Percentiles rank a stretch among this genome's conserved stretches.
These are phyloP conservation scores for Cylloceria caligata DNA, from an alignment of 2,888 invertebrate species.

Conservation along the genomic window DNA sequence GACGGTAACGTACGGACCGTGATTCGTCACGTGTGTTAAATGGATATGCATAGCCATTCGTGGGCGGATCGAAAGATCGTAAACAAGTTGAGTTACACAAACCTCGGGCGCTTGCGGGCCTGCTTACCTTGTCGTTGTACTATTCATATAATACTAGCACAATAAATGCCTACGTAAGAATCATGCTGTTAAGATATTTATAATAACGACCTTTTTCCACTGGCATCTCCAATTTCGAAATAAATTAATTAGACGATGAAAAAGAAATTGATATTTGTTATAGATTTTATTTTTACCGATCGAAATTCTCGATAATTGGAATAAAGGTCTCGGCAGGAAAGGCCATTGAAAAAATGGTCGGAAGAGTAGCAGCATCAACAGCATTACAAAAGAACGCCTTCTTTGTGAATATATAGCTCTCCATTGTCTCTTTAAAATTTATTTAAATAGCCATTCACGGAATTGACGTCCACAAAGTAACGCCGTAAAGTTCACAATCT, in stretches of 20 bases:
- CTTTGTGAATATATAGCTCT: no score
- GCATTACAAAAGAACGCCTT: no score
- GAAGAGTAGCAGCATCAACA: no score
- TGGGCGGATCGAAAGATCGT: constrained; percentile 54
- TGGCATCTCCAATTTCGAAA: constrained; percentile 5
- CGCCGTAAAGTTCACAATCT: constrained; percentile 25
- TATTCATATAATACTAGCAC: constrained; percentile 12
- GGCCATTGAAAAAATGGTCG: no score
- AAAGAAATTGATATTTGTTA: no score
- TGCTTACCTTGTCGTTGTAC: constrained; percentile 14
- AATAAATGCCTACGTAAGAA: constrained; percentile 38
- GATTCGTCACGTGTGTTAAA: constrained; percentile 31
- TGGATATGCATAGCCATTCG: constrained; percentile 27
- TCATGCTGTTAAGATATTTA: constrained; percentile 34
- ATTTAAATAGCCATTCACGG: constrained; percentile 47
- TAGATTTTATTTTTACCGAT: no score
- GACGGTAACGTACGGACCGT: not conserved
- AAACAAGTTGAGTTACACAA: constrained; percentile 54
- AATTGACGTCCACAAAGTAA: constrained; percentile 43
- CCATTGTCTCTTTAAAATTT: constrained; percentile 16
- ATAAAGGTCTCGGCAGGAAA: no score
- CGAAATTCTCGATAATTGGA: no score
- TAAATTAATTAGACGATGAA: constrained; percentile 19
- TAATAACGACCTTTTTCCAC: constrained; percentile 23
- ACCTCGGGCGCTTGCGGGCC: constrained; percentile 20